Conservation (phyloP, 1,140 invertebrate genomes). For the Caenorhabditis latens region DNA sequence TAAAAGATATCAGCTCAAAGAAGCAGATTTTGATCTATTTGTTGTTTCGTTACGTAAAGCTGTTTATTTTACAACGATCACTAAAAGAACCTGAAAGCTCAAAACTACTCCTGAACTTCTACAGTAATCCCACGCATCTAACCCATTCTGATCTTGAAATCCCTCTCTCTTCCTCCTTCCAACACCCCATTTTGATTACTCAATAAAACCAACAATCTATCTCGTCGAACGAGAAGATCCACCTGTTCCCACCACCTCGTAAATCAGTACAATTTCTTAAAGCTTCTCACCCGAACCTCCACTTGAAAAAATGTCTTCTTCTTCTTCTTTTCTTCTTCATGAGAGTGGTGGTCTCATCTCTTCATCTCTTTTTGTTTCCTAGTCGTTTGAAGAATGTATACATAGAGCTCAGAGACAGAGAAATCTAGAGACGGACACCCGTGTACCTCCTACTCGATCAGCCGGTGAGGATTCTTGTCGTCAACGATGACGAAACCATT, state of each 20-base stretch:
- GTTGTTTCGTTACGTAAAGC: too few relatives aligned
- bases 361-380: slow-evolving; percentile 46
- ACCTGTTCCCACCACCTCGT: slow-evolving; percentile 37
- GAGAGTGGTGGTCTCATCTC: slow-evolving; percentile 34
- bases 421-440: slow-evolving; percentile 32
- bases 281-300: background rate
- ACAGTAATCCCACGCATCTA: too few relatives aligned
- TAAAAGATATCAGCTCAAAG: too few relatives aligned
- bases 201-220: background rate
- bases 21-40: too few relatives aligned
- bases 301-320: slow-evolving; percentile 39
- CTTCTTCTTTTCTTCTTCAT: slow-evolving; percentile 8
- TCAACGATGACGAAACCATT: slow-evolving; percentile 38
- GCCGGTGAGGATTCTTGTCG: slow-evolving; percentile 15
- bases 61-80: too few relatives aligned
- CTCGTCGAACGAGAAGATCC: background rate
- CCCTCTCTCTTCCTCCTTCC: background rate
- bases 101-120: too few relatives aligned
- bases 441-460: slow-evolving; percentile 34
- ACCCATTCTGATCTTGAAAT: too few relatives aligned
- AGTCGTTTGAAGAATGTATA: slow-evolving; percentile 37
- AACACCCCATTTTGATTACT: background rate
- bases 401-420: slow-evolving; percentile 36
- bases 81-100: too few relatives aligned
- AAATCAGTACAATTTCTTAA: slow-evolving; percentile 20